Base-by-base conservation (phyloP, 1,140 invertebrate species). In the Dreissena polymorpha region DNA sequence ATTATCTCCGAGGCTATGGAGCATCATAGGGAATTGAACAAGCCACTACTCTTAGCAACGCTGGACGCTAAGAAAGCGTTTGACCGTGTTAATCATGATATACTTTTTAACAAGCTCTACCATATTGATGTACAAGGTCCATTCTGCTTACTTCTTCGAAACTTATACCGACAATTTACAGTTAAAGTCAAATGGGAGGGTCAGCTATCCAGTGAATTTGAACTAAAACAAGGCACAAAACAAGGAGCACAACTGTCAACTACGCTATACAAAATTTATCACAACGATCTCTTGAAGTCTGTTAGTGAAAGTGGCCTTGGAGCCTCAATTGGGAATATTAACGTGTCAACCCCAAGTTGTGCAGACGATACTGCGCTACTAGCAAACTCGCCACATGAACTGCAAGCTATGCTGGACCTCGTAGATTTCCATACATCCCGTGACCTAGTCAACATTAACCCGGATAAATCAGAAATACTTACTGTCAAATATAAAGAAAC, bases 341-440 rank as follows among this genome's bases (percentile, higher is more conserved):
- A 16, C 13, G 69, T 71, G 14, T 71, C 69, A 18, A 18, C 23
- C 12, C 29, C 21, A 13, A 49, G 12, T 14, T 71, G 29, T 39
- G 69, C 69, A 2, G 69, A 71, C 51, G 69, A 71, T 50, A 71
- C 69, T 16, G 69, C 49, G 16, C 69, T 71, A 29, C 29, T 71
- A 23, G 69, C 69, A 71, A 49, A 71, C 23, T 49, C 13, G 12
- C 12, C 69, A 49, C 29, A 25, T 13, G 23, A 71, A 13, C 49
- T 71, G 14, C 23, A 71, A 71, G 69, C 29, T 21, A 71, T 71
- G 69, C 29, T 39, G 10, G 23, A 23, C 69, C 12, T 71, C 16
- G 69, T 71, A 39, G 29, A 71, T 14, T 71, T 49, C 29, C 5
- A 69, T 69, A 29, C 67, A 39, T 39, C 39, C 39, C 39, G 60